Evolutionary conservation across 1,140 invertebrate genomes (phyloP).

Genomic region (Drosophila oshimai): DNA sequence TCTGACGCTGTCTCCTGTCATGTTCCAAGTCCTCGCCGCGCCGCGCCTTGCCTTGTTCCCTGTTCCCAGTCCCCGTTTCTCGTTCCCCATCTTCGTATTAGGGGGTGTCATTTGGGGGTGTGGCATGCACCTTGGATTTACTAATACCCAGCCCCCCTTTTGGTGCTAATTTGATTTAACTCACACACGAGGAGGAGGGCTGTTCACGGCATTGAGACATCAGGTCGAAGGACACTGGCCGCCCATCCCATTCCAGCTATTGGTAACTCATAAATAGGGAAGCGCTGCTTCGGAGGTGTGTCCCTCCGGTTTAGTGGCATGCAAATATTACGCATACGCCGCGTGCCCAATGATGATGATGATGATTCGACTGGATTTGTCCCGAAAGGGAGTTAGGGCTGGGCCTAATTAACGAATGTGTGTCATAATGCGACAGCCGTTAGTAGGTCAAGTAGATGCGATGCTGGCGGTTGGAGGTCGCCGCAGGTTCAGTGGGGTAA

Average conservation of each 20-base stretch:
- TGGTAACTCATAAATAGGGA: constrained; percentile 43
- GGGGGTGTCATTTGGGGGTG: constrained; percentile 31
- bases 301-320: constrained; percentile 13
- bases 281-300: constrained; percentile 28
- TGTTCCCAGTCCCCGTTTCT: background rate
- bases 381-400: constrained; percentile 9
- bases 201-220: constrained; percentile 76
- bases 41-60: constrained; percentile 2
- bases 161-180: constrained; percentile 73
- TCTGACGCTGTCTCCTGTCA: constrained; percentile 75
- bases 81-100: background rate
- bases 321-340: constrained; percentile 53
- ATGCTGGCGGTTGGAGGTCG: constrained; percentile 63
- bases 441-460: constrained; percentile 76
- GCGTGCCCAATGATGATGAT: constrained; percentile 18
- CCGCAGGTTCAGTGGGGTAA: constrained; percentile 20
- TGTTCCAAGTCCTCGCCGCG: constrained; percentile 60
- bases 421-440: constrained; percentile 78
- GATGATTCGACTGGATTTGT: background rate
- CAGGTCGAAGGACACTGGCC: constrained; percentile 57
- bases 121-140: constrained; percentile 58
- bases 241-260: constrained; percentile 23
- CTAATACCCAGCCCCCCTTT: constrained; percentile 15
- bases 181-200: constrained; percentile 34
- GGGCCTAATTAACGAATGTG: constrained; percentile 77